Conservation (phyloP, 2,888 invertebrate genomes). For the Cyclophora albipunctata region DNA sequence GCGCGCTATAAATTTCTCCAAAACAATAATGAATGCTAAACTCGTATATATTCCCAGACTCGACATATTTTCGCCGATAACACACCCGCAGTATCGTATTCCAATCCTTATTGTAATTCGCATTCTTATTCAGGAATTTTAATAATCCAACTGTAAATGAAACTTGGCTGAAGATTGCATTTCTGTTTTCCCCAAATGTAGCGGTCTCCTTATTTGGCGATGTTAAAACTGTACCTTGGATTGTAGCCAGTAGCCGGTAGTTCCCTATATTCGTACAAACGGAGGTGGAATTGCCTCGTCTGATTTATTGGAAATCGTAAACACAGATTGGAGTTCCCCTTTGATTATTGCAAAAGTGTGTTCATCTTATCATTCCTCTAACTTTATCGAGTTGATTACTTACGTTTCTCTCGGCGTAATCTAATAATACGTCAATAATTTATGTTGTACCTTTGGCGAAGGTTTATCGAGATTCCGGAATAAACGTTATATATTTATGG, state of each 20-base stretch:
- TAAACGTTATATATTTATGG: no score
- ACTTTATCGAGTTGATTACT: constrained; percentile 23
- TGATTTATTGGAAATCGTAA: constrained; percentile 40
- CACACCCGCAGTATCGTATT: constrained; percentile 20
- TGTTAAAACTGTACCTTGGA: constrained; percentile 48
- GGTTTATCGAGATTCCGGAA: no score
- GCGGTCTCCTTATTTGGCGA: constrained; percentile 28
- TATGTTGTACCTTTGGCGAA: no score
- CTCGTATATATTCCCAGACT: constrained; percentile 15
- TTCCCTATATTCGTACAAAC: constrained; percentile 34
- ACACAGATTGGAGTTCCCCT: constrained; percentile 21
- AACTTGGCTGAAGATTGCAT: constrained; percentile 25
- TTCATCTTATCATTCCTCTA: constrained; percentile 24
- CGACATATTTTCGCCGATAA: constrained; percentile 26
- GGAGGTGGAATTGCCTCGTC: constrained; percentile 37
- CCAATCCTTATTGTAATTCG: constrained; percentile 23
- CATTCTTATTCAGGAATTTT: constrained; percentile 18
- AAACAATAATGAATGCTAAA: constrained; percentile 44
- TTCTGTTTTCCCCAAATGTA: constrained; percentile 27
- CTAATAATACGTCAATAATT: no score
- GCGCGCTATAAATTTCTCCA: constrained; percentile 43
- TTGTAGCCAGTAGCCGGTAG: constrained; percentile 34
- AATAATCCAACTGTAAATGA: constrained; percentile 21
- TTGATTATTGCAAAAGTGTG: constrained; percentile 26
- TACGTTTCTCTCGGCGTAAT: constrained; percentile 1